Base-by-base conservation (phyloP, 2,888 invertebrate species). In the Eilema griseolum region DNA sequence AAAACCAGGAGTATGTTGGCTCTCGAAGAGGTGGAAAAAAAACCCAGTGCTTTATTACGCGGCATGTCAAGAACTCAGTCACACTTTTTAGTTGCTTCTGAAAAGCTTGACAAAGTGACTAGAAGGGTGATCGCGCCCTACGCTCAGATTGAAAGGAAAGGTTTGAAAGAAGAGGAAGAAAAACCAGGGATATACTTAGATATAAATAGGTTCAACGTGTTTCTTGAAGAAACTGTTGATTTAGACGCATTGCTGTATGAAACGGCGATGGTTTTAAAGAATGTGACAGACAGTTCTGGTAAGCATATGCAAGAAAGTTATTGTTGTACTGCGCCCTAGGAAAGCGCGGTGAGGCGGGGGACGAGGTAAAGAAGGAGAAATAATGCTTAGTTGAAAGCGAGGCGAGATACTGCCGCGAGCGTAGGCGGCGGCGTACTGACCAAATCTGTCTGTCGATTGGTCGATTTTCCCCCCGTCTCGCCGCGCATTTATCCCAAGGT, bases 61-160 rank as follows among this genome's bases (percentile, higher is more conserved):
- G 41, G 26, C 10, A 71, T 89, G 74, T 77, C 86, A 0, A 90
- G 82, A 74, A 91, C 90, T 0, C 93, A 92, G 12, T 95, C 95
- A 0, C 94, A 95, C 67, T 95, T 94, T 75, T 75, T 94, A 24
- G 92, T 95, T 0, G 88, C 94, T 0, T 92, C 95, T 0, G 94
- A 95, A 5, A 94, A 91, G 70, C 84, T 95, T 20, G 96, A 96
- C 80, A 95, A 94, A 80, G 95, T 96, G 0, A 96, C 96, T 0
- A 89, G 95, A 67, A 88, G 96, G n/a, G 96, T 96, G 0, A 96
- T 96, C 66, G 96, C 96, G 0, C 96, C 96, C 0, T 96, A 96
- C 79, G 96, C 95, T 0, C 95, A 93, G 72, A 95, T 95, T 65
- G 93, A 93, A 78, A 80, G 95, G 46, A 94, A 91, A 69, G 94